These are phyloP conservation scores for Australoheros scitulus DNA, from an alignment of 2,113 vertebrate species.

Conservation along the genomic window DNA sequence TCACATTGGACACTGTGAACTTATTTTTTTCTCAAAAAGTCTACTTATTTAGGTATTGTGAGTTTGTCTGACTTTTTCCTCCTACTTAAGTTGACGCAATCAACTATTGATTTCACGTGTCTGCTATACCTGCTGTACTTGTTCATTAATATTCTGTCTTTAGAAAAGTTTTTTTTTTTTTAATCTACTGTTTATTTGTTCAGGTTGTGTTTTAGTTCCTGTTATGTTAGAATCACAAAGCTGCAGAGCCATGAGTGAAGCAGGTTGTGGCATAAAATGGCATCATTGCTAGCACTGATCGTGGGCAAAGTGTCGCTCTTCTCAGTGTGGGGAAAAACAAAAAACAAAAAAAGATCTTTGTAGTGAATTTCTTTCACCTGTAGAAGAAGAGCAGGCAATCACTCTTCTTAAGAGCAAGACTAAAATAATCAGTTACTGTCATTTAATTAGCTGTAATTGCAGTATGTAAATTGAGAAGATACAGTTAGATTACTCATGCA, in stretches of 20 bases:
- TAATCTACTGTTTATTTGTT: too few species aligned
- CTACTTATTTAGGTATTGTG: not conserved
- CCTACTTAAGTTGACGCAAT: not conserved
- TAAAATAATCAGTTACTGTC: not conserved
- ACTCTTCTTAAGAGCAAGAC: not conserved
- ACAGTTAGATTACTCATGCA: not conserved
- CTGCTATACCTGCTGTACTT: not conserved
- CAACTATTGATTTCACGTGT: too few species aligned
- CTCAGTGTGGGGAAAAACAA: not conserved
- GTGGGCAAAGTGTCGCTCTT: too few species aligned
- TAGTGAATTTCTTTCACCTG: not conserved
- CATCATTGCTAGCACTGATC: not conserved
- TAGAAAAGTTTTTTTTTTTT: not conserved
- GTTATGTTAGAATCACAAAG: too few species aligned
- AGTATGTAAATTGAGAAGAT: not conserved
- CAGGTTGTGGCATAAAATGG: not conserved
- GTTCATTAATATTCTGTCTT: not conserved
- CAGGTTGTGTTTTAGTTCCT: not conserved
- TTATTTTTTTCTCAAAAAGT: not conserved
- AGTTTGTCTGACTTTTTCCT: not conserved
- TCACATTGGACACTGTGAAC: not conserved
- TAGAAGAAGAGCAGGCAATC: not conserved
- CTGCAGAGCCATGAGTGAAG: not conserved
- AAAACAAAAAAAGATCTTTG: not conserved
- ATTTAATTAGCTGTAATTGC: not conserved